A percentile compares a stretch with the other conserved stretches of the same genome.
Conservation (phyloP, 2,797 vertebrate species). For the Tokudaia muenninki region DNA sequence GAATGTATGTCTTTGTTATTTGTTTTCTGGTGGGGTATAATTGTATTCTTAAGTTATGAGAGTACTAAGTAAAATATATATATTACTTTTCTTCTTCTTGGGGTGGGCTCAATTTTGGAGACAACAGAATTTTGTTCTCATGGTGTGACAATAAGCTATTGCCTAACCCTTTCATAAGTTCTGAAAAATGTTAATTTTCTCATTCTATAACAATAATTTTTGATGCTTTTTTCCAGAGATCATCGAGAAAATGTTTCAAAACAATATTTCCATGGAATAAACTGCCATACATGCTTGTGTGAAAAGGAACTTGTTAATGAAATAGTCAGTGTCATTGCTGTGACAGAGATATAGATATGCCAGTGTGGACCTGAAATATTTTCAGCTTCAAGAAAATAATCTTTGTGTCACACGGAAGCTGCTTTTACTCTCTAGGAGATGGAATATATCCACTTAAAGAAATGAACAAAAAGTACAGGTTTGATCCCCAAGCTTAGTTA, state of each 20-base stretch:
- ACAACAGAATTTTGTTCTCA: neutral
- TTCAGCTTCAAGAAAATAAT: neutral
- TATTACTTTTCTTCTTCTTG: neutral
- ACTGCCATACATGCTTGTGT: neutral
- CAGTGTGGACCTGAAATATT: neutral
- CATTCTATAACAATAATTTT: constrained; percentile 16
- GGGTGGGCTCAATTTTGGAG: neutral
- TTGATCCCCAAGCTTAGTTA: neutral
- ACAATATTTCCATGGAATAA: neutral
- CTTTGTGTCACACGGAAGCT: neutral
- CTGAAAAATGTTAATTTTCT: constrained; percentile 45
- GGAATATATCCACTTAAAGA: neutral
- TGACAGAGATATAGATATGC: neutral
- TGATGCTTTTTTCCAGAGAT: neutral
- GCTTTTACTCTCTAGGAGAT: neutral
- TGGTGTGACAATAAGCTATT: neutral
- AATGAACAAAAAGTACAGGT: neutral
- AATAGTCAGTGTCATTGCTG: neutral
- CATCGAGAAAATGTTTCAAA: constrained; percentile 37
- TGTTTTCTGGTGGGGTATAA: neutral
- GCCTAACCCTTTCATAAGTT: constrained; percentile 19
- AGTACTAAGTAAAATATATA: neutral
- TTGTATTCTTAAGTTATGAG: neutral
- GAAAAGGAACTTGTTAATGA: neutral
- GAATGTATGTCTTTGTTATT: neutral